Evolutionary conservation across 1,140 invertebrate genomes (phyloP).

Genomic region (Bicyclus anynana): DNA sequence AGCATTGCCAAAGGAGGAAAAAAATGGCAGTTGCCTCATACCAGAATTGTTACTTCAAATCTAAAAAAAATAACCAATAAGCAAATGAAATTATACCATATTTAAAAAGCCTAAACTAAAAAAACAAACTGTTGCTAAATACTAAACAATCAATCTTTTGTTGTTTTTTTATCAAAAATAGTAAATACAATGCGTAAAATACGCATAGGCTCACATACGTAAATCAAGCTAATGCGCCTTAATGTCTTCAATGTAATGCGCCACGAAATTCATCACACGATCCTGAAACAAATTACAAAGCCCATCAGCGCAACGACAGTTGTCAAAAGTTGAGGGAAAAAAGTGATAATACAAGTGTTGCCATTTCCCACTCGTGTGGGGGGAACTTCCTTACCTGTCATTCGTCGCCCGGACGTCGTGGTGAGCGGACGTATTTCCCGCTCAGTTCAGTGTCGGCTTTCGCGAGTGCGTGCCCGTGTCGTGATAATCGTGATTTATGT

Average conservation of each 20-base stretch:
- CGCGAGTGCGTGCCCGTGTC: conserved; percentile 28
- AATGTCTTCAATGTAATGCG: background rate
- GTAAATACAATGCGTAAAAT: too few species aligned
- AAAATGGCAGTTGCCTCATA: too few species aligned
- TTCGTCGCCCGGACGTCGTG: conserved; percentile 44
- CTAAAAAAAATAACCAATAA: too few species aligned
- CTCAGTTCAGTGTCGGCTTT: conserved; percentile 19
- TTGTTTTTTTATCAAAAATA: too few species aligned
- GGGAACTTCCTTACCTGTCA: conserved; percentile 42
- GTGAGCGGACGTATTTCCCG: conserved; percentile 28
- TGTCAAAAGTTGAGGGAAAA: conserved; percentile 8
- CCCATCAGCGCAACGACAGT: background rate
- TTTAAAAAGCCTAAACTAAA: too few species aligned
- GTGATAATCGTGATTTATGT: conserved; percentile 37
- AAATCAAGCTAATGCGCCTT: background rate
- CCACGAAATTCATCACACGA: background rate
- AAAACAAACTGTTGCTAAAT: too few species aligned
- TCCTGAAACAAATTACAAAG: background rate
- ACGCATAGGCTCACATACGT: too few species aligned
- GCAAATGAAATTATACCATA: too few species aligned
- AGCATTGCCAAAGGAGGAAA: too few species aligned
- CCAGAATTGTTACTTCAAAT: too few species aligned
- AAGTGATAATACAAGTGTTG: conserved; percentile 5
- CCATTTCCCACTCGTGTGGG: conserved; percentile 1
- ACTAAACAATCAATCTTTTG: too few species aligned